Evolutionary conservation across 2,113 vertebrate species (phyloP).

Genomic region (Bombycilla garrulus): DNA sequence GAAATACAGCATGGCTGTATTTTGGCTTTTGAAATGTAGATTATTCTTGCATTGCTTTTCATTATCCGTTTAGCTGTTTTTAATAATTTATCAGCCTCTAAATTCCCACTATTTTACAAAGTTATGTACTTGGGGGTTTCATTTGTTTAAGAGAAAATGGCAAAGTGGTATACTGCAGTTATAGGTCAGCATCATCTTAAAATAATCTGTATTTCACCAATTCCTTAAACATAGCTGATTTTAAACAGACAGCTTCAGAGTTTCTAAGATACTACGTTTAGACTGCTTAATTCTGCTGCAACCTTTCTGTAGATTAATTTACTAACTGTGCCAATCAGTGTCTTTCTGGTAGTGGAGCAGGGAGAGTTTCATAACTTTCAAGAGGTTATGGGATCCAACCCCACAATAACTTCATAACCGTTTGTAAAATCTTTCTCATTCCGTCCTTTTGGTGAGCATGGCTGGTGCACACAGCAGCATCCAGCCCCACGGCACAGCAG

Average conservation of each 20-base stretch:
- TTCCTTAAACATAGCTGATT: constrained; percentile 50
- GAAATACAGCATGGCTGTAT: background rate
- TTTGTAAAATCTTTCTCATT: background rate
- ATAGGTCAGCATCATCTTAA: constrained; percentile 49
- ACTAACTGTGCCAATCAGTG: background rate
- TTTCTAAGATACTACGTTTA: background rate
- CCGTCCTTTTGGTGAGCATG: too few relatives aligned
- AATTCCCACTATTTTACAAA: background rate
- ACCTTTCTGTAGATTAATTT: background rate
- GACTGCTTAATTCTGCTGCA: constrained; percentile 13
- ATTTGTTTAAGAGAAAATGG: constrained; percentile 23
- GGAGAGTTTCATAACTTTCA: background rate
- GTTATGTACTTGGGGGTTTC: background rate
- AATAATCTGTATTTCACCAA: constrained; percentile 50
- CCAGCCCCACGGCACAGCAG: background rate
- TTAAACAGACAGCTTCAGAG: constrained; percentile 31
- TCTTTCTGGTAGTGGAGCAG: background rate
- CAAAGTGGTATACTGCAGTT: background rate
- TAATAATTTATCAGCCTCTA: background rate
- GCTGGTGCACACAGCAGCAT: background rate
- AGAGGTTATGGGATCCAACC: background rate
- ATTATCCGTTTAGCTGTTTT: background rate
- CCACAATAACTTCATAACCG: background rate
- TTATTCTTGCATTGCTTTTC: background rate
- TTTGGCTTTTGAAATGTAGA: constrained; percentile 3